These are phyloP conservation scores for Delichon dasypus DNA, from an alignment of 2,797 vertebrate genomes.

Conservation along the genomic window DNA sequence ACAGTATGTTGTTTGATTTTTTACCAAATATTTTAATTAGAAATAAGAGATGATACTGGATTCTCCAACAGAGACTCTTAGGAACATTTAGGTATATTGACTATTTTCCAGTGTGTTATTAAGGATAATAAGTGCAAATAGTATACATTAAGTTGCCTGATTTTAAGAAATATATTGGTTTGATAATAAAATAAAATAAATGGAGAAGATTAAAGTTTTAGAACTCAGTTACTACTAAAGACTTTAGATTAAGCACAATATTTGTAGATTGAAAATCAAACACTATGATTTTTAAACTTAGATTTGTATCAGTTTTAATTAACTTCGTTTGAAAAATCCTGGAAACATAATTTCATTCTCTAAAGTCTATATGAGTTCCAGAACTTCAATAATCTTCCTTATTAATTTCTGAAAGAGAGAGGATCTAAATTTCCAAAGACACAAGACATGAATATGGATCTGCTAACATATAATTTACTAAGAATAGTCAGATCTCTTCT, in stretches of 20 bases:
- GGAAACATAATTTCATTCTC: background rate
- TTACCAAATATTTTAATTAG: background rate
- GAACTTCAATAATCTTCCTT: background rate
- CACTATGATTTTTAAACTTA: background rate
- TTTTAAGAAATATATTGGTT: background rate
- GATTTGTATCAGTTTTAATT: background rate
- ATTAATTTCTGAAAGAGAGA: background rate
- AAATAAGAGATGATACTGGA: background rate
- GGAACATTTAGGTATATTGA: background rate
- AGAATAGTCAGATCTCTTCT: background rate
- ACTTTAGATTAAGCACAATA: background rate
- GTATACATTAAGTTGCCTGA: background rate
- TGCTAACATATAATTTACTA: background rate
- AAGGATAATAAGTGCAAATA: background rate
- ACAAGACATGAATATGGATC: background rate
- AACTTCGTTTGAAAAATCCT: background rate
- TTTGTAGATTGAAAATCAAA: background rate
- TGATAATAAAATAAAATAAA: background rate
- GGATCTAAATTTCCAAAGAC: background rate
- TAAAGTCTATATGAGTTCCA: background rate
- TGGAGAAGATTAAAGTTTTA: background rate
- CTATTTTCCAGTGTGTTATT: background rate
- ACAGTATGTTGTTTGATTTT: background rate
- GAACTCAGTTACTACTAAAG: background rate
- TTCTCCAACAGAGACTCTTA: background rate